Conservation (phyloP, 2,797 vertebrate genomes). For the Loris lydekkerianus region DNA sequence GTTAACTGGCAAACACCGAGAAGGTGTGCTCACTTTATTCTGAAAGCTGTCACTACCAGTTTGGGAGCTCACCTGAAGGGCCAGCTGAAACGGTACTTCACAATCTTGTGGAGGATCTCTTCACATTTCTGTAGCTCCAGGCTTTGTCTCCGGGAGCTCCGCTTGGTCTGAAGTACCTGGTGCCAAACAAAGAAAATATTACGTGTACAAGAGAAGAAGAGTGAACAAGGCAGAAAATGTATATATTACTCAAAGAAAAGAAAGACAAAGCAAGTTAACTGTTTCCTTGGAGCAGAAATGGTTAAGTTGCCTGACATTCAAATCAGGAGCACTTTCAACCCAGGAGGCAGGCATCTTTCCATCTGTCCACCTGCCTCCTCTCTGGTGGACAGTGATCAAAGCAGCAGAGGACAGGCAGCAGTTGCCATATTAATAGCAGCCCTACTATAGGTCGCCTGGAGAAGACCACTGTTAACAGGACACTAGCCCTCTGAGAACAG, state of each 20-base stretch:
- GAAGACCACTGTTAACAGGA: slow-evolving; percentile 4
- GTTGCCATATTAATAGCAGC: not conserved
- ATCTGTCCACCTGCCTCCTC: not conserved
- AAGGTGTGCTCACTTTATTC: not conserved
- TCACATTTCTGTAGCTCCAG: slow-evolving; percentile 96
- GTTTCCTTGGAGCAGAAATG: not conserved
- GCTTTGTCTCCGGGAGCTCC: slow-evolving; percentile 89
- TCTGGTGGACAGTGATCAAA: not conserved
- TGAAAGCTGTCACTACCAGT: not conserved
- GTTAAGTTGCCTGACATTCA: not conserved
- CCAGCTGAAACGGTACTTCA: slow-evolving; percentile 98
- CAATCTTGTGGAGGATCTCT: slow-evolving; percentile 95
- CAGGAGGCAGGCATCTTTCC: not conserved
- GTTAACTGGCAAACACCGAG: not conserved
- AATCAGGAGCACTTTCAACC: not conserved
- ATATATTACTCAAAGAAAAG: not conserved
- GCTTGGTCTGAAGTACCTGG: slow-evolving; percentile 94
- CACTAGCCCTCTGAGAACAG: not conserved
- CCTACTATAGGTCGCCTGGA: not conserved
- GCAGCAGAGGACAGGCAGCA: not conserved
- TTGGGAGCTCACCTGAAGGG: slow-evolving; percentile 94
- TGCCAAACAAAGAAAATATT: slow-evolving; percentile 49
- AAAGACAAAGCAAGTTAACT: not conserved
- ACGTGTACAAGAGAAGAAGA: not conserved
- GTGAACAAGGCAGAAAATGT: not conserved